Conservation (phyloP, 2,113 vertebrate genomes). For the Thamnophis sirtalis region DNA sequence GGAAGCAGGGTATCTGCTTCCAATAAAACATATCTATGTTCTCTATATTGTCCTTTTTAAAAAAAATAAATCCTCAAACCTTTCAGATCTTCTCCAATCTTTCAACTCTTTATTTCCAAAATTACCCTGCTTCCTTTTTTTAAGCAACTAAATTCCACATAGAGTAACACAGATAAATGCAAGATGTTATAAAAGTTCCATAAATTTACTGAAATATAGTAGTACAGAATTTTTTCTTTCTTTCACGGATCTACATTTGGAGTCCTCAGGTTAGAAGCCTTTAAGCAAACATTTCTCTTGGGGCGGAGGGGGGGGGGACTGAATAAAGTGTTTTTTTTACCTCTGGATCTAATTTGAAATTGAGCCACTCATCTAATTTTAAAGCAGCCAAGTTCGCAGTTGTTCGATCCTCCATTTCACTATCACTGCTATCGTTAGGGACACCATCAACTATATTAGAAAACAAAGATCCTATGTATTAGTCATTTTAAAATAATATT, state of each 20-base stretch:
- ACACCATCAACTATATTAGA: slow-evolving; percentile 55
- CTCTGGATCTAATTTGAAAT: slow-evolving; percentile 82
- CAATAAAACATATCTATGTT: too few species aligned
- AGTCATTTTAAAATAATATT: neutral
- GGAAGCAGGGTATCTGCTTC: too few species aligned
- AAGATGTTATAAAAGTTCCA: neutral
- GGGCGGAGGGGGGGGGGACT: neutral
- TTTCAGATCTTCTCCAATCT: neutral
- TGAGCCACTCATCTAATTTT: slow-evolving; percentile 87
- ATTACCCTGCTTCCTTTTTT: neutral
- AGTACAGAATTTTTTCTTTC: neutral
- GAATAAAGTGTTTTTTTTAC: slow-evolving; percentile 52
- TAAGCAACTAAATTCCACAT: neutral
- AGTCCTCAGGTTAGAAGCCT: neutral
- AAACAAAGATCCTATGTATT: slow-evolving; percentile 17
- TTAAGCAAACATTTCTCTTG: neutral
- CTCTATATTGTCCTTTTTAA: too few species aligned
- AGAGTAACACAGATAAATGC: neutral
- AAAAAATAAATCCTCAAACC: neutral
- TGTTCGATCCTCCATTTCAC: slow-evolving; percentile 78
- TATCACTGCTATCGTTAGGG: slow-evolving; percentile 82
- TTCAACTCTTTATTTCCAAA: neutral
- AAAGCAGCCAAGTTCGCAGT: slow-evolving; percentile 70
- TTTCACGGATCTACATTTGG: neutral
- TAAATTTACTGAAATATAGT: neutral